A percentile compares a stretch with the other conserved stretches of the same genome.
phyloP scores from a whole-genome alignment of 64 coral and sea anemone species.

The Porites australiensis region DNA sequence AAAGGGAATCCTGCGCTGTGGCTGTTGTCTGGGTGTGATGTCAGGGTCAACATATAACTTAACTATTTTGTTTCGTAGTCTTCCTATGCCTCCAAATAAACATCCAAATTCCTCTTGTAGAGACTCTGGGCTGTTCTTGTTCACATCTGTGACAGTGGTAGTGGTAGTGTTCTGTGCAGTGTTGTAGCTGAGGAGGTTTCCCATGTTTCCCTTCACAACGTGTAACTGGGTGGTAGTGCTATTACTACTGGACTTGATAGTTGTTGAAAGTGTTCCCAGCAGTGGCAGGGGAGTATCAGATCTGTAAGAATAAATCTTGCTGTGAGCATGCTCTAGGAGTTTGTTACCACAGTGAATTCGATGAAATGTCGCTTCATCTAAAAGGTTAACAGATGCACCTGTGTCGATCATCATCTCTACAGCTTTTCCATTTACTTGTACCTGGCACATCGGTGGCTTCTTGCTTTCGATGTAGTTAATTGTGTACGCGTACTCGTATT shows the following conservation, averaged over 20 bases:
- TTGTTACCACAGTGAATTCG: neutral
- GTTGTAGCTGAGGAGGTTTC: slow-evolving; percentile 34
- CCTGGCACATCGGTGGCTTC: slow-evolving; percentile 47
- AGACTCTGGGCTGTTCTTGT: neutral
- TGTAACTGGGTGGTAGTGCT: slow-evolving; percentile 8
- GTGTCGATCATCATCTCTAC: slow-evolving; percentile 76
- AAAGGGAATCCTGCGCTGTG: slow-evolving; percentile 22
- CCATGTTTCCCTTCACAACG: slow-evolving; percentile 39
- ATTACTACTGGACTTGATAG: neutral
- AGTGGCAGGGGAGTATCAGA: neutral
- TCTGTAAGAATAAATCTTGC: slow-evolving; percentile 22
- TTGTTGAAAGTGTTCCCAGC: neutral
- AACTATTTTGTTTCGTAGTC: slow-evolving; percentile 37
- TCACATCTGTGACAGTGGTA: neutral
- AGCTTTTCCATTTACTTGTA: slow-evolving; percentile 33
- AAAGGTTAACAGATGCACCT: slow-evolving; percentile 67
- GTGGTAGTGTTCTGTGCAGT: slow-evolving; percentile 24
- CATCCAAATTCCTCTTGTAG: neutral
- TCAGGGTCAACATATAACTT: slow-evolving; percentile 46
- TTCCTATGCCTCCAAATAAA: slow-evolving; percentile 22
- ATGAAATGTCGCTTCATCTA: neutral
- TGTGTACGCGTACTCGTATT: slow-evolving; percentile 3
- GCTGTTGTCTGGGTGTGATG: slow-evolving; percentile 19
- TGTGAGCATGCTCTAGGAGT: neutral
- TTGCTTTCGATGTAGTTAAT: neutral